These are phyloP conservation scores for Luperina testacea DNA, from an alignment of 2,888 invertebrate species.

Conservation along the genomic window DNA sequence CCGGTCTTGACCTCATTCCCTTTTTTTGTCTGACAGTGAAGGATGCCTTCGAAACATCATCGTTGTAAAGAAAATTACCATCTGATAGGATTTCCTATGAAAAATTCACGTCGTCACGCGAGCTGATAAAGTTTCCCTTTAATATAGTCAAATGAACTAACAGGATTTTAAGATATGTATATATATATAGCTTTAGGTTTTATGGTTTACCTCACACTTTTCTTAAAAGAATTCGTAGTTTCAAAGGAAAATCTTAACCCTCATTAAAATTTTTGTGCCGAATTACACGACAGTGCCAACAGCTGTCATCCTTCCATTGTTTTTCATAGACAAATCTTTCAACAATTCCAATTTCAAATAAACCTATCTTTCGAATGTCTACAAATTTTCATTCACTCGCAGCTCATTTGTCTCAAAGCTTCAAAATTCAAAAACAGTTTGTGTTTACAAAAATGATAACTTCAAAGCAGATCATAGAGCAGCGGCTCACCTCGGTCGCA, in stretches of 20 bases:
- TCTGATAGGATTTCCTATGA: conserved; percentile 29
- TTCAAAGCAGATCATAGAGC: conserved; percentile 62
- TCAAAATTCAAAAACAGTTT: conserved; percentile 30
- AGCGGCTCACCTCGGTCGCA: conserved; percentile 73
- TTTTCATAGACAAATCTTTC: conserved; percentile 2
- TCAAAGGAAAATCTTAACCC: background rate
- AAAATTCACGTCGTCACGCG: conserved; percentile 44
- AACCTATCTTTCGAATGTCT: background rate
- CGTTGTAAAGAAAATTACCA: conserved; percentile 20
- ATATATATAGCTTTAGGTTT: background rate
- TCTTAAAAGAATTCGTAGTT: background rate
- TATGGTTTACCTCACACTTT: background rate
- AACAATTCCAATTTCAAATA: conserved; percentile 8
- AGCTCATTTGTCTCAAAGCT: conserved; percentile 11
- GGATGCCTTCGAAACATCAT: conserved; percentile 32
- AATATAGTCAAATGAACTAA: background rate
- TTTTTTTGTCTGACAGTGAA: conserved; percentile 50
- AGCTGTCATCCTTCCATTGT: background rate
- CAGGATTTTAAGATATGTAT: too few relatives aligned
- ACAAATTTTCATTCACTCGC: background rate
- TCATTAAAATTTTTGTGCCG: background rate
- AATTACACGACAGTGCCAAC: background rate
- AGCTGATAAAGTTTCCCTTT: conserved; percentile 16
- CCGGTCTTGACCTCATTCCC: conserved; percentile 51
- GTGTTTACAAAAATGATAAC: conserved; percentile 39